phyloP scores from a whole-genome alignment of 2,888 invertebrate genomes.

The Lacanobia wlatinum region DNA sequence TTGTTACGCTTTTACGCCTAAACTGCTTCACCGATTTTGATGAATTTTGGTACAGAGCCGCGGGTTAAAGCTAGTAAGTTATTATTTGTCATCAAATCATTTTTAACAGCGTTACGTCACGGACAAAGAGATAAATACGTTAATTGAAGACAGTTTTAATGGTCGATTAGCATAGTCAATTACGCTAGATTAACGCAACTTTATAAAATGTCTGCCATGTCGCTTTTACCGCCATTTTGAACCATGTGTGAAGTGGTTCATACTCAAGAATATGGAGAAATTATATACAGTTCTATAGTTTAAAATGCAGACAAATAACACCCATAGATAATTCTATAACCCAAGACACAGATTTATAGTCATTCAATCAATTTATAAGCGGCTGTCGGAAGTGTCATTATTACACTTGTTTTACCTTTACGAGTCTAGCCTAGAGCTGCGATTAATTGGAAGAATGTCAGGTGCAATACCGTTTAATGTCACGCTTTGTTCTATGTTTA shows the following conservation, averaged over 20 bases:
- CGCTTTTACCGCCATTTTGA: not conserved
- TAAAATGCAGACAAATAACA: not conserved
- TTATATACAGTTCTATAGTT: not conserved
- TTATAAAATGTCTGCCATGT: not conserved
- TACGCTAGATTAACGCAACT: not conserved
- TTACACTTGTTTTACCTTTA: constrained; percentile 52
- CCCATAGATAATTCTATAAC: constrained; percentile 5
- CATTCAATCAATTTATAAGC: constrained; percentile 35
- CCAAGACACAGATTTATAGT: constrained; percentile 33
- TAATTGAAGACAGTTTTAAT: constrained; percentile 19
- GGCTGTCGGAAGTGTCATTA: constrained; percentile 54
- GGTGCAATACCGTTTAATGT: constrained; percentile 21
- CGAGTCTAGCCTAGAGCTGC: constrained; percentile 12
- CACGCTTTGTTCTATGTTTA: not conserved
- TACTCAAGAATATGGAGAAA: not conserved
- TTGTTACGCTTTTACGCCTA: too few species aligned
- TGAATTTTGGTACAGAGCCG: too few species aligned
- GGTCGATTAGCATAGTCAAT: not conserved
- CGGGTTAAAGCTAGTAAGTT: too few species aligned
- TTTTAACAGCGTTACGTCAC: not conserved
- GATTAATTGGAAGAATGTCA: constrained; percentile 24
- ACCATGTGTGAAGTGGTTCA: constrained; percentile 12
- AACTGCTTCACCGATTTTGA: too few species aligned
- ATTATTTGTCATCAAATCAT: too few species aligned
- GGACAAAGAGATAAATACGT: not conserved